Percentiles rank a stretch among this genome's conserved stretches.
These are phyloP conservation scores for Serilophus lunatus DNA, from an alignment of 2,113 vertebrate species.

Conservation along the genomic window DNA sequence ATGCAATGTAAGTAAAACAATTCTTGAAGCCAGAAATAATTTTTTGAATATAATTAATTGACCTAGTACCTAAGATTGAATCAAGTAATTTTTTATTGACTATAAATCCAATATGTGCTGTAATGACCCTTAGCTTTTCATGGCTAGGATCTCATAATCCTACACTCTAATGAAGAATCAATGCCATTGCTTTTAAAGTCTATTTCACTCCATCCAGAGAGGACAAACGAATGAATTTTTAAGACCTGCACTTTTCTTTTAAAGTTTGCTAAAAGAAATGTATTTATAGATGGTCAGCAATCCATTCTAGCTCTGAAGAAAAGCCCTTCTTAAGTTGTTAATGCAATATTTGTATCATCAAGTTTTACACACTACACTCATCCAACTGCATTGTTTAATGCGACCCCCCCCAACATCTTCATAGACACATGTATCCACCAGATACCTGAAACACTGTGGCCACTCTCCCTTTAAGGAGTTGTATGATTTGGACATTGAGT, in stretches of 20 bases:
- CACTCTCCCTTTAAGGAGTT: not conserved
- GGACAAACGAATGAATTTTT: not conserved
- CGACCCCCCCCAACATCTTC: not conserved
- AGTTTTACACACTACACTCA: not conserved
- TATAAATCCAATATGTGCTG: constrained; percentile 24
- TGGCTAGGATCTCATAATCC: constrained; percentile 24
- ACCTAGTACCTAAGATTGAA: not conserved
- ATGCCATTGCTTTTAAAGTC: constrained; percentile 8
- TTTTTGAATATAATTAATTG: constrained; percentile 22
- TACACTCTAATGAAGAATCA: constrained; percentile 27
- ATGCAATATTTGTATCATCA: not conserved
- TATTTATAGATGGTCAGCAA: not conserved
- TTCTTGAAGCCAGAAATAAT: constrained; percentile 7
- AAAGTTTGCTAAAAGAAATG: not conserved
- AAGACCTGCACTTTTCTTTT: not conserved
- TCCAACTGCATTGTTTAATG: not conserved
- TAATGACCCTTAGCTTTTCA: constrained; percentile 28
- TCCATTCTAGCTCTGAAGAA: not conserved
- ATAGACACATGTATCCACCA: not conserved
- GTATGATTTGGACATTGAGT: not conserved
- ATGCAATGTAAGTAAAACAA: constrained; percentile 26
- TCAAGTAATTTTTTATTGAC: constrained; percentile 61
- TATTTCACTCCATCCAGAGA: not conserved
- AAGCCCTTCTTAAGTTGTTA: not conserved
- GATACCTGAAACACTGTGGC: not conserved